A percentile compares a stretch with the other conserved stretches of the same genome.
phyloP scores from a whole-genome alignment of 1,140 invertebrate species.

The Vanessa tameamea region DNA sequence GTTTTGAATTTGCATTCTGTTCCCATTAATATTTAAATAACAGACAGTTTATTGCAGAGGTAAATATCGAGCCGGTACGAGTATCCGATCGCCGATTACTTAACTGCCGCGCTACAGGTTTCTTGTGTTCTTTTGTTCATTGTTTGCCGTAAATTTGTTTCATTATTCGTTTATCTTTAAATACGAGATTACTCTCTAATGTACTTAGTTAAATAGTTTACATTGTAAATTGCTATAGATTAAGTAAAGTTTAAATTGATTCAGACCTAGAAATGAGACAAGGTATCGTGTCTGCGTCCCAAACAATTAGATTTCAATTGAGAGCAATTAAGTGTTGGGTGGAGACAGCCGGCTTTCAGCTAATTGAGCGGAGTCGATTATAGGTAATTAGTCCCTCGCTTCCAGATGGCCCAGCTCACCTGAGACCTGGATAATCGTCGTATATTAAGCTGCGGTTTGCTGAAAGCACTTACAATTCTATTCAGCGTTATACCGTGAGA shows the following conservation, averaged over 20 bases:
- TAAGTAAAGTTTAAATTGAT: neutral
- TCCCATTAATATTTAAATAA: too few species aligned
- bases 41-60: too few species aligned
- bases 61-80: too few species aligned
- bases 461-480: neutral
- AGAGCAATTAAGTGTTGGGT: conserved; percentile 5
- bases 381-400: conserved; percentile 8
- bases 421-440: conserved; percentile 3
- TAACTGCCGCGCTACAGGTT: too few species aligned
- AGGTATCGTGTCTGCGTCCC: neutral
- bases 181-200: neutral
- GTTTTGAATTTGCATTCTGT: too few species aligned
- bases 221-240: neutral
- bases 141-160: too few species aligned
- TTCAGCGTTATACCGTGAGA: neutral
- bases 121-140: too few species aligned
- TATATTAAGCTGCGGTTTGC: neutral
- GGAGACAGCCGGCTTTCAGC: neutral
- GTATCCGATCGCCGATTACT: too few species aligned
- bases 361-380: conserved; percentile 13
- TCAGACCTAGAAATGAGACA: neutral
- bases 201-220: neutral
- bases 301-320: conserved; percentile 3
- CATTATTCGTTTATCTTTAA: too few species aligned
- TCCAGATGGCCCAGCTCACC: conserved; percentile 11